Evolutionary conservation across 2,888 invertebrate species (phyloP), one percentile per base, ranked within the genome.

Genomic region (Lochmaea crataegi): DNA sequence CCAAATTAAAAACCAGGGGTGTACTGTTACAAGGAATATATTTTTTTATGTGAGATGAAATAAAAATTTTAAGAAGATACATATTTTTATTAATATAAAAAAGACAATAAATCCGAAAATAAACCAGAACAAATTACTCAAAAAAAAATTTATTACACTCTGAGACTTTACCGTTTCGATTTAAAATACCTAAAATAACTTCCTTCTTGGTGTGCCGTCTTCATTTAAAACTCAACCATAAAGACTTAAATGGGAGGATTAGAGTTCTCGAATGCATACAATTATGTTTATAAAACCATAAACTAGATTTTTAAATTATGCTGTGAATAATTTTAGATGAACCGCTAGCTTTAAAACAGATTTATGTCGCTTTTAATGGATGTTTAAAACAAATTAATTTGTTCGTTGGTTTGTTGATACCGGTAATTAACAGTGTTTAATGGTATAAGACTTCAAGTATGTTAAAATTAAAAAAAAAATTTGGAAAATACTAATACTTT

Each of bases 91-190:
- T 22, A 2, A 22, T 22, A 2, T 2, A 22, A 22, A 22, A 22
- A 22, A 22, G 22, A 22, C 22, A 41, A 41, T 10, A 41, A 3
- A 10, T 41, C 41, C 11, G 11, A 41, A 41, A 10, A 41, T 41
- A 41, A 41, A 41, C 7, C 41, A 7, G 7, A 41, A 41, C 41
- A 4, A 41, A n/a, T n/a, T n/a, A n/a, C n/a, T n/a, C n/a, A n/a
- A n/a, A n/a, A 7, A 41, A 10, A 10, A 10, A 10, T 41, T 41
- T 41, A 41, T 4, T 2, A n/a, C 48, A 48, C n/a, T 48, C 5
- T n/a, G n/a, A 51, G 26, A 70, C 65, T 69, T 63, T 65, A 70
- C 70, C 65, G 65, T 70, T 70, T 65, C 45, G 18, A 58, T 65
- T 45, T 51, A 38, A 42, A 64, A 18, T 56, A 56, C 42, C 41